phyloP scores from a whole-genome alignment of 2,888 invertebrate species.

The Tyria jacobaeae region DNA sequence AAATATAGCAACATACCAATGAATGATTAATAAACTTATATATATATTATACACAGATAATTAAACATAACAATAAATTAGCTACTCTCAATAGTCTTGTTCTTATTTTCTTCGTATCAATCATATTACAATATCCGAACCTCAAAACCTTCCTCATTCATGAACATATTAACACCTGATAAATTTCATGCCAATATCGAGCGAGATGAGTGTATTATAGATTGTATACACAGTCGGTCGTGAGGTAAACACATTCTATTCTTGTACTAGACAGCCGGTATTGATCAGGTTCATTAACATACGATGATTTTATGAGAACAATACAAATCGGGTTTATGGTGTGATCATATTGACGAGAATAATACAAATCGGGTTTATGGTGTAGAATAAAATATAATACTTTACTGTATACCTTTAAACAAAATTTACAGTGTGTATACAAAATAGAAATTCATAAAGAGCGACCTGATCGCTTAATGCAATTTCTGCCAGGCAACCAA shows the following conservation, averaged over 20 bases:
- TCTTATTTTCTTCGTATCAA: conserved; percentile 2
- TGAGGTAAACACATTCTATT: conserved; percentile 76
- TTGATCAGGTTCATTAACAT: conserved; percentile 72
- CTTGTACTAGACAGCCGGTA: conserved; percentile 54
- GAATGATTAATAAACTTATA: too few relatives aligned
- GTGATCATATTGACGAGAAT: conserved; percentile 39
- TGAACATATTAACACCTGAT: conserved; percentile 69
- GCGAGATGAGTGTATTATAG: conserved; percentile 57
- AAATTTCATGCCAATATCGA: conserved; percentile 66
- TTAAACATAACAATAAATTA: not conserved
- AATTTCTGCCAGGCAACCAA: too few relatives aligned
- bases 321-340: conserved; percentile 52
- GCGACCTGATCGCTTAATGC: too few relatives aligned
- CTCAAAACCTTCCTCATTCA: conserved; percentile 39
- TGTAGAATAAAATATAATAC: too few relatives aligned
- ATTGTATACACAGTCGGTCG: conserved; percentile 56
- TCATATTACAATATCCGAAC: conserved; percentile 12
- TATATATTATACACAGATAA: too few relatives aligned
- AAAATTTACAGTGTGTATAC: too few relatives aligned
- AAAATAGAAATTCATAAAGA: too few relatives aligned
- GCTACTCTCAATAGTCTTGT: not conserved
- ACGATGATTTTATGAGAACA: conserved; percentile 54
- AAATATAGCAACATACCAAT: too few relatives aligned
- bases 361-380: conserved; percentile 52
- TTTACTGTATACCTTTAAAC: too few relatives aligned